These are phyloP conservation scores for Montipora efflorescens DNA, from an alignment of 64 coral and sea anemone genomes.

Conservation along the genomic window DNA sequence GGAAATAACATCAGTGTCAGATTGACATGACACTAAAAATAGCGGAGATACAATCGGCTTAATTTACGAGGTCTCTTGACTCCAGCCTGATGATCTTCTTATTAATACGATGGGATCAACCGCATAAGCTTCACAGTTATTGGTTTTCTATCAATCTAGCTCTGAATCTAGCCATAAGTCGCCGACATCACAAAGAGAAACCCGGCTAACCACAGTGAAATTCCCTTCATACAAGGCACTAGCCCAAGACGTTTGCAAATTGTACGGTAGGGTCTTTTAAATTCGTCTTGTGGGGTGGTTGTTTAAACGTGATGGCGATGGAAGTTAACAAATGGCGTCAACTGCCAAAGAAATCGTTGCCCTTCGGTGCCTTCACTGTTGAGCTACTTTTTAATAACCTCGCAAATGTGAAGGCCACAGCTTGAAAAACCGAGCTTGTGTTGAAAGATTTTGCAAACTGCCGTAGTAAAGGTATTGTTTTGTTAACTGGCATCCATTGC, in stretches of 20 bases:
- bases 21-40: conserved; percentile 44
- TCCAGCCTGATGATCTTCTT: not conserved
- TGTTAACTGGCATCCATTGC: too few relatives aligned
- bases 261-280: not conserved
- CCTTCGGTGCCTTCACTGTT: not conserved
- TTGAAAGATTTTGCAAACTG: conserved; percentile 1
- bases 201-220: not conserved
- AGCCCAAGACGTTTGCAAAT: not conserved
- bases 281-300: not conserved
- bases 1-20: conserved; percentile 34
- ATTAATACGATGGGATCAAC: conserved; percentile 15
- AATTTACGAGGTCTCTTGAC: conserved; percentile 29
- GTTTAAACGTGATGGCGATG: not conserved
- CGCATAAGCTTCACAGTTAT: not conserved
- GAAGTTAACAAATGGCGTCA: conserved; percentile 14
- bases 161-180: not conserved
- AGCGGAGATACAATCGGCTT: conserved; percentile 18
- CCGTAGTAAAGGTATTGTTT: not conserved
- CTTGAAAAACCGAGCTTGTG: not conserved
- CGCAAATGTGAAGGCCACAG: not conserved
- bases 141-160: not conserved
- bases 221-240: not conserved
- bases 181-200: too few relatives aligned
- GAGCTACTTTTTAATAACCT: not conserved
- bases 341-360: not conserved